phyloP scores from a whole-genome alignment of 2,797 vertebrate species.

The Brachymystax lenok region DNA sequence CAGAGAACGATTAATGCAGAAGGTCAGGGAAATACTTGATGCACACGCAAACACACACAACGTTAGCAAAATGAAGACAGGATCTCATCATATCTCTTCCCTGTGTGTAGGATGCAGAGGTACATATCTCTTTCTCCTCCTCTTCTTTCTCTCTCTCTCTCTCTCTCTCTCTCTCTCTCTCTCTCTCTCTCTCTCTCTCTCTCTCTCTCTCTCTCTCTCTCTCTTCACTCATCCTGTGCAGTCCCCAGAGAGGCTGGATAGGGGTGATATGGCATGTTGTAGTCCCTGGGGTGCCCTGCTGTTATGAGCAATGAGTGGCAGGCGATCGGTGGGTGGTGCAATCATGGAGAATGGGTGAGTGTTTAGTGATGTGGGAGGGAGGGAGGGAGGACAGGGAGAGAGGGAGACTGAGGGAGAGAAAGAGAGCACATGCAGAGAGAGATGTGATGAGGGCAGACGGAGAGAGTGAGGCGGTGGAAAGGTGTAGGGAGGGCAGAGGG shows the following conservation, averaged over 20 bases:
- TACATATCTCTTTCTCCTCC: not conserved
- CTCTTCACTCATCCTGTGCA: constrained; percentile 4
- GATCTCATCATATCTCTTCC: constrained; percentile 6
- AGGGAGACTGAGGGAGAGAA: constrained; percentile 46
- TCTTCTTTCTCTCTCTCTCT: not conserved
- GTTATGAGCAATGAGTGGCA: constrained; percentile 73
- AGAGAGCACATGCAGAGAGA: too few relatives aligned
- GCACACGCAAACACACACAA: too few relatives aligned
- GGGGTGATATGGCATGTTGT: constrained; percentile 28
- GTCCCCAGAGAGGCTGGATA: constrained; percentile 9
- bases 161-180: too few relatives aligned
- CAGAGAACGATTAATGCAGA: constrained; percentile 44
- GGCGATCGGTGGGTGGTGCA: constrained; percentile 60
- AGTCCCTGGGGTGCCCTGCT: constrained; percentile 38
- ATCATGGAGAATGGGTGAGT: constrained; percentile 73
- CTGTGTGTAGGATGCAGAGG: constrained; percentile 3
- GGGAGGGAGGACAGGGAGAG: constrained; percentile 43
- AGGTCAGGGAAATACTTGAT: constrained; percentile 27
- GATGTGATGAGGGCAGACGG: too few relatives aligned
- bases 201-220: constrained; percentile 8
- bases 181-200: too few relatives aligned
- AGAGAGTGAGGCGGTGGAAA: too few relatives aligned
- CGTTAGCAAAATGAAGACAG: too few relatives aligned
- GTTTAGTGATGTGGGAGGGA: constrained; percentile 44
- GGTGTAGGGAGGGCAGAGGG: not conserved